A percentile compares a stretch with the other conserved stretches of the same genome.
These are phyloP conservation scores for Xiphydria camelus DNA, from an alignment of 2,888 invertebrate genomes.

Conservation along the genomic window DNA sequence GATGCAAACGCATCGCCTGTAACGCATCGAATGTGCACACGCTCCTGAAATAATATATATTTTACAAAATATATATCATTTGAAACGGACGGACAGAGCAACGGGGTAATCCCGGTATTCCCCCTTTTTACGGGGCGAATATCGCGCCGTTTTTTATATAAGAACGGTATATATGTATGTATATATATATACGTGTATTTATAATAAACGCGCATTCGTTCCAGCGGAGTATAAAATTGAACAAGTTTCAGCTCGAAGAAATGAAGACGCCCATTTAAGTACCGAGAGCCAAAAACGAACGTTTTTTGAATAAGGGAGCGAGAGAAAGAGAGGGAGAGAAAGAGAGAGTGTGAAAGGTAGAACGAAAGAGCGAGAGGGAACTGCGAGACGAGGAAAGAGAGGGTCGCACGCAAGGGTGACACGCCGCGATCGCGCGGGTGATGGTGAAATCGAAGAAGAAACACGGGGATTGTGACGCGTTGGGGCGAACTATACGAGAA, in stretches of 20 bases:
- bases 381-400: conserved; percentile 9
- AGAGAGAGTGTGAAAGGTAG: conserved; percentile 10
- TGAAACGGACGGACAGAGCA: background rate
- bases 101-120: background rate
- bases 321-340: conserved; percentile 13
- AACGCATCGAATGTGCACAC: no score
- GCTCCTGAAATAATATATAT: no score
- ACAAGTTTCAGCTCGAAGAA: conserved; percentile 55
- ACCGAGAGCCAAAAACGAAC: background rate
- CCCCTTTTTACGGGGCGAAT: background rate
- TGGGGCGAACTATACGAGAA: conserved; percentile 46
- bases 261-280: conserved; percentile 18
- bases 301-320: background rate
- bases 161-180: conserved; percentile 3
- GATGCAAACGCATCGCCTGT: no score
- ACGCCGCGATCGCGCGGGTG: conserved; percentile 19
- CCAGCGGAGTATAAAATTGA: conserved; percentile 39
- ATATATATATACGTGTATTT: conserved; percentile 2
- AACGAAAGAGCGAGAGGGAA: conserved; percentile 9
- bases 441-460: conserved; percentile 30
- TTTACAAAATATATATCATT: background rate
- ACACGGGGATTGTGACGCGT: conserved; percentile 38
- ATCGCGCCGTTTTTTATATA: conserved; percentile 3
- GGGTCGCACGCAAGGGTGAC: no score
- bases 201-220: no score